These are phyloP conservation scores for Cordylochernes scorpioides DNA, from an alignment of 2,888 invertebrate species.

Conservation along the genomic window DNA sequence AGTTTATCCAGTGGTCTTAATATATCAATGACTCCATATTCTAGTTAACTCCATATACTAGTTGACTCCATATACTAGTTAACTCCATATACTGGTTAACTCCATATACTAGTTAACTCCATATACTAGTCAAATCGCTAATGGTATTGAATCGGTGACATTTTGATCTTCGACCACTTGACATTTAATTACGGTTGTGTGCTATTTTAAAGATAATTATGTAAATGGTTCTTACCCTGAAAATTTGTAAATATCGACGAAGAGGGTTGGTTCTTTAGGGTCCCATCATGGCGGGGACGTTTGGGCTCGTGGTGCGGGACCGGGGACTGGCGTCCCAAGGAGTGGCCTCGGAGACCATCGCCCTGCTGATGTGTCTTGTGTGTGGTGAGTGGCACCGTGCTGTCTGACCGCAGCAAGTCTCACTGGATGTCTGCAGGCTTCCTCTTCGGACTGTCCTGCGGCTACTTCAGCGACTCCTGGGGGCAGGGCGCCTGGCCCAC, in stretches of 20 bases:
- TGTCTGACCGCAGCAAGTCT: background rate
- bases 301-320: conserved; percentile 42
- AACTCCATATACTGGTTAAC: no score
- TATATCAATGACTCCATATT: no score
- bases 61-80: no score
- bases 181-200: no score
- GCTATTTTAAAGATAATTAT: no score
- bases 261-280: conserved; percentile 28
- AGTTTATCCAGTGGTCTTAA: no score
- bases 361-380: conserved; percentile 35
- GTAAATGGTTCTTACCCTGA: background rate
- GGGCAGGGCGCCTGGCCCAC: conserved; percentile 35
- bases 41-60: no score
- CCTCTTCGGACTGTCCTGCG: conserved; percentile 34
- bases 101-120: no score
- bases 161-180: no score
- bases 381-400: conserved; percentile 18
- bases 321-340: conserved; percentile 34
- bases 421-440: conserved; percentile 26
- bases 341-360: conserved; percentile 36
- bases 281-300: conserved; percentile 45
- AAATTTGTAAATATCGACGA: background rate
- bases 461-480: conserved; percentile 27
- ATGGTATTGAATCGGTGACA: no score
- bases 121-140: no score